These are phyloP conservation scores for Actinopyga echinites DNA, from an alignment of 53 echinoderm and acorn worm species.

Conservation along the genomic window DNA sequence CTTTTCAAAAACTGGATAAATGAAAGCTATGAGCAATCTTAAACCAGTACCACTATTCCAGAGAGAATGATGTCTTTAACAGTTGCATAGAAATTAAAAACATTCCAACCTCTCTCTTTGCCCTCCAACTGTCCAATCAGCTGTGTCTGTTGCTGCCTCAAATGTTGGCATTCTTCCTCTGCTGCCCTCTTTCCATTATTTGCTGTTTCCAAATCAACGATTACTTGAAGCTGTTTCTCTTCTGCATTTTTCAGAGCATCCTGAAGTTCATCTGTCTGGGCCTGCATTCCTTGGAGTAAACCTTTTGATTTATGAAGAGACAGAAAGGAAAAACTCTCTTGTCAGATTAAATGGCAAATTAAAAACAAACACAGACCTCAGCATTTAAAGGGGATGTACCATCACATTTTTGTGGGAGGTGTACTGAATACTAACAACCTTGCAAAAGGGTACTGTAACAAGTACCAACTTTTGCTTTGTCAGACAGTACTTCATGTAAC, in stretches of 20 bases:
- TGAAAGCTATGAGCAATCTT: too few species aligned
- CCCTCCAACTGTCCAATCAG: conserved; percentile 19
- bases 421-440: too few species aligned
- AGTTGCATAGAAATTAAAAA: neutral
- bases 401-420: too few species aligned
- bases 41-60: too few species aligned
- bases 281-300: conserved; percentile 68
- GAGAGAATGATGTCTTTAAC: too few species aligned
- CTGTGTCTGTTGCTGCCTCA: conserved; percentile 6
- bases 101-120: conserved; percentile 15
- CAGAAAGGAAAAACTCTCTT: too few species aligned
- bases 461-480: too few species aligned
- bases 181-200: neutral
- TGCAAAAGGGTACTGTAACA: too few species aligned
- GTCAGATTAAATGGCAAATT: neutral
- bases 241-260: conserved; percentile 57
- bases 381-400: too few species aligned
- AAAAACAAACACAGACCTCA: neutral
- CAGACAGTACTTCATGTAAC: too few species aligned
- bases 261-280: conserved; percentile 76
- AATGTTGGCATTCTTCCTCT: conserved; percentile 8
- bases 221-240: conserved; percentile 68
- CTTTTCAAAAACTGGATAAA: too few species aligned
- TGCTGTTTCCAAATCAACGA: conserved; percentile 64
- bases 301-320: conserved; percentile 31